Percentiles rank a stretch among this genome's conserved stretches.
phyloP scores from a whole-genome alignment of 2,888 invertebrate species.

The Caradrina clavipalpis region DNA sequence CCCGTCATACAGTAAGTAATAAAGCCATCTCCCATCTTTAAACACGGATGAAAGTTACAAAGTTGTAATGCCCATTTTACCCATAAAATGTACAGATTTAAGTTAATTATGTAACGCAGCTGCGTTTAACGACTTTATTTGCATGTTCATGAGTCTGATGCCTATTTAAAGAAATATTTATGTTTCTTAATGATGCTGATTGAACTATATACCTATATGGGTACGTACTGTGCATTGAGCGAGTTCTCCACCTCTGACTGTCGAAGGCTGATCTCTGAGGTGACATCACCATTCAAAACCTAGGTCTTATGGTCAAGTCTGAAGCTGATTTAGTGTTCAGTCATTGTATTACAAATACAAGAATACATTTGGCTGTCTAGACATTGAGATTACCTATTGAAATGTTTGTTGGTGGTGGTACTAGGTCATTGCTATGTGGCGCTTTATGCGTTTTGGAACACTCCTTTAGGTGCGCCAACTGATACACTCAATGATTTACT shows the following conservation, averaged over 20 bases:
- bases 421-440: slow-evolving; percentile 43
- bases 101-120: slow-evolving; percentile 37
- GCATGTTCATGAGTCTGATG: slow-evolving; percentile 38
- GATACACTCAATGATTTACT: too few species aligned
- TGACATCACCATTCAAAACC: slow-evolving; percentile 55
- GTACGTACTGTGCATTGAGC: background rate
- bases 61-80: slow-evolving; percentile 12
- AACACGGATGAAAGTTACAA: slow-evolving; percentile 24
- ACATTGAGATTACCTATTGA: slow-evolving; percentile 74
- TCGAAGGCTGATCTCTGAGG: slow-evolving; percentile 1
- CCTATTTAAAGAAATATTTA: slow-evolving; percentile 37
- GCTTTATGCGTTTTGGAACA: slow-evolving; percentile 1
- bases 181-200: slow-evolving; percentile 32
- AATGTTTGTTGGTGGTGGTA: slow-evolving; percentile 49
- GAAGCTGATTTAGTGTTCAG: slow-evolving; percentile 78
- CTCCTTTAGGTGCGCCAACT: background rate
- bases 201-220: slow-evolving; percentile 14
- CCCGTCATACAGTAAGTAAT: background rate
- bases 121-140: slow-evolving; percentile 46
- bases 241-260: background rate
- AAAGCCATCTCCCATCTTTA: slow-evolving; percentile 1
- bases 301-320: slow-evolving; percentile 60
- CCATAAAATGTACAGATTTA: slow-evolving; percentile 23
- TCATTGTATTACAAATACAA: slow-evolving; percentile 87
- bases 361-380: slow-evolving; percentile 87